Conservation (phyloP, 1,140 invertebrate genomes). For the Drosophila asahinai region DNA sequence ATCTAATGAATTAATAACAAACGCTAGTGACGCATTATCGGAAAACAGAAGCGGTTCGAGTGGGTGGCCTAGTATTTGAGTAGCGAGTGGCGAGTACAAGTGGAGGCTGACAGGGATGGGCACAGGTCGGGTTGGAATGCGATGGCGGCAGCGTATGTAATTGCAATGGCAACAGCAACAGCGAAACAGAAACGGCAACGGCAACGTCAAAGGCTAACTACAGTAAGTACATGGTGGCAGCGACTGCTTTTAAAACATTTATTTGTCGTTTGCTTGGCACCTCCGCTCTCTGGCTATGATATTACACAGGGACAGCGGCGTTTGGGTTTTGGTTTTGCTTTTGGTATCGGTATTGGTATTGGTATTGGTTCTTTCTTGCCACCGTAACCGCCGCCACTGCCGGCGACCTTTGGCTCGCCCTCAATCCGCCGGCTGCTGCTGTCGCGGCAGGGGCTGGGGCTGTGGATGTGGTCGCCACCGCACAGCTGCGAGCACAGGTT, state of each 20-base stretch:
- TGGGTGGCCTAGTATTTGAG: background rate
- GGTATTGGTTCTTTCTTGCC: conserved; percentile 21
- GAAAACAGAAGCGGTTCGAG: conserved; percentile 10
- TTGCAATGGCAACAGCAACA: background rate
- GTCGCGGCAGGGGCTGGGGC: conserved; percentile 22
- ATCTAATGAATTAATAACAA: conserved; percentile 4
- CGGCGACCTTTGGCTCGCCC: conserved; percentile 31
- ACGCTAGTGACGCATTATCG: background rate
- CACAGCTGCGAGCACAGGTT: conserved; percentile 65
- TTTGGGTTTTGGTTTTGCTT: conserved; percentile 16
- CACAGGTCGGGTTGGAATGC: conserved; percentile 9
- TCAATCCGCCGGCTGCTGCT: conserved; percentile 30
- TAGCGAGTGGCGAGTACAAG: too few species aligned
- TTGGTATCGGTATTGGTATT: background rate
- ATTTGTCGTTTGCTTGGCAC: conserved; percentile 58
- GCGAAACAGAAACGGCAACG: background rate
- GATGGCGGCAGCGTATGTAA: conserved; percentile 20
- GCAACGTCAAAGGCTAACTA: conserved; percentile 25
- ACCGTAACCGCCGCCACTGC: conserved; percentile 26
- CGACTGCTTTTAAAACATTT: conserved; percentile 48
- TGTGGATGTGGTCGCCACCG: conserved; percentile 37
- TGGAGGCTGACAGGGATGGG: conserved; percentile 3
- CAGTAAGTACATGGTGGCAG: conserved; percentile 38
- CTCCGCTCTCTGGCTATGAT: conserved; percentile 28
- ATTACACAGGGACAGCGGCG: conserved; percentile 61